Evolutionary conservation across 2,113 vertebrate species (phyloP).

Genomic region (Lamprotornis superbus): DNA sequence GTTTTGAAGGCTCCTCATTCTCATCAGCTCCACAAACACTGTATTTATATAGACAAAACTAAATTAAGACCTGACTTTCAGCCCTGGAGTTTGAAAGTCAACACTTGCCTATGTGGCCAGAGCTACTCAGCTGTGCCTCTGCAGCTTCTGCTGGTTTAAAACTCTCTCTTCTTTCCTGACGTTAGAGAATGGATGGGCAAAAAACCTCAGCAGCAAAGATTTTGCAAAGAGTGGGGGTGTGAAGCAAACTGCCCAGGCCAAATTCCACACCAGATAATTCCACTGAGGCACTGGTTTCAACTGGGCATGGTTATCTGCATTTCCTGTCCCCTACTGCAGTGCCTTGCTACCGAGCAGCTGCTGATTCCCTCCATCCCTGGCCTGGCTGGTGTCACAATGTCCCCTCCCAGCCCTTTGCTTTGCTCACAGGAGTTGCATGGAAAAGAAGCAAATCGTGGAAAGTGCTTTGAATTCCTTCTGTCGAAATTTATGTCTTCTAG

Average conservation of each 20-base stretch:
- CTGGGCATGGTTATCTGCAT: constrained; percentile 18
- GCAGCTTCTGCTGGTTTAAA: neutral
- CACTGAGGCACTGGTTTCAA: neutral
- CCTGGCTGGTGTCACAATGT: neutral
- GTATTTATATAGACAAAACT: neutral
- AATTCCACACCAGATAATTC: constrained; percentile 68
- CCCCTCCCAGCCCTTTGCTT: neutral
- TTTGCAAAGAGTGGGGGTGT: neutral
- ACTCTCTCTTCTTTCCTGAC: neutral
- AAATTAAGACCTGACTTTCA: neutral
- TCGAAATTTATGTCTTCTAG: neutral
- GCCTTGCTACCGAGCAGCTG: constrained; percentile 16
- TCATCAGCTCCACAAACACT: neutral
- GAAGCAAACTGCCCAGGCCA: neutral
- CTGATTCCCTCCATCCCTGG: constrained; percentile 7
- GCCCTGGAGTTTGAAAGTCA: neutral
- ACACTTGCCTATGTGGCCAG: neutral
- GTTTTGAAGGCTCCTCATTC: neutral
- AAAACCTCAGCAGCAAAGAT: neutral
- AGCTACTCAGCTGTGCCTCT: neutral
- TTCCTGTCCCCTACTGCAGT: neutral
- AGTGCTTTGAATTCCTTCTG: neutral
- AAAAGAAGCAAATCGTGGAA: neutral
- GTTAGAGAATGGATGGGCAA: neutral
- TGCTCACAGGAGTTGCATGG: neutral